A percentile compares a stretch with the other conserved stretches of the same genome.
phyloP scores from a whole-genome alignment of 2,888 invertebrate species.

The Allacma fusca region DNA sequence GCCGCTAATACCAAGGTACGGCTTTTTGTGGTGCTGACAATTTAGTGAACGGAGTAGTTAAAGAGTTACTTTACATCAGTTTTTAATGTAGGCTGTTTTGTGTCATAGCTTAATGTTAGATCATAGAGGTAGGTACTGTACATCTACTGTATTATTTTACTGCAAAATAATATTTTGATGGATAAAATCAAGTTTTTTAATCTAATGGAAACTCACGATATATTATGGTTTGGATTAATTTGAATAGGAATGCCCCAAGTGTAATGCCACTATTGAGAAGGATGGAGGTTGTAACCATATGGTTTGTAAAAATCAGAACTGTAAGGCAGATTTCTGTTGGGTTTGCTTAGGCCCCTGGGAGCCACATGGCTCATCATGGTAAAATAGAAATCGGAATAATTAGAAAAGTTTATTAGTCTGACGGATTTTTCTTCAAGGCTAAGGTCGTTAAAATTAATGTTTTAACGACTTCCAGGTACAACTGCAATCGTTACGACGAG shows the following conservation, averaged over 20 bases:
- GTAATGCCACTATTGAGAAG: slow-evolving; percentile 95
- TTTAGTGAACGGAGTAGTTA: too few relatives aligned
- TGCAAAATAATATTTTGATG: too few relatives aligned
- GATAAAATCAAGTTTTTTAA: too few relatives aligned
- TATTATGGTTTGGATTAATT: too few relatives aligned
- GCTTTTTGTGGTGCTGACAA: background rate
- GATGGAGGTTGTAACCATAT: slow-evolving; percentile 99
- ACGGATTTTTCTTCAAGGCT: too few relatives aligned
- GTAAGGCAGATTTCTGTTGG: slow-evolving; percentile 99
- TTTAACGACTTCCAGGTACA: slow-evolving; percentile 71
- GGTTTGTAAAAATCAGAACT: slow-evolving; percentile 98
- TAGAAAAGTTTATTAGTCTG: background rate
- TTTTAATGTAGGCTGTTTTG: too few relatives aligned
- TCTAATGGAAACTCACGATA: too few relatives aligned
- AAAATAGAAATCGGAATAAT: slow-evolving; percentile 40
- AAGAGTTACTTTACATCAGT: too few relatives aligned
- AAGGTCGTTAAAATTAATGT: too few relatives aligned
- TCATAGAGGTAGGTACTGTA: too few relatives aligned
- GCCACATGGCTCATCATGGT: slow-evolving; percentile 96
- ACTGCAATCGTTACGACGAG: slow-evolving; percentile 97
- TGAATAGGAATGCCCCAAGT: slow-evolving; percentile 88
- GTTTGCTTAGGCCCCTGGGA: slow-evolving; percentile 99
- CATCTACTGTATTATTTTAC: too few relatives aligned
- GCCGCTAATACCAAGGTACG: slow-evolving; percentile 93
- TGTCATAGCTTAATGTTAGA: too few relatives aligned